These are phyloP conservation scores for Cercopithecus diana DNA, from an alignment of 2,797 vertebrate species.

Conservation along the genomic window DNA sequence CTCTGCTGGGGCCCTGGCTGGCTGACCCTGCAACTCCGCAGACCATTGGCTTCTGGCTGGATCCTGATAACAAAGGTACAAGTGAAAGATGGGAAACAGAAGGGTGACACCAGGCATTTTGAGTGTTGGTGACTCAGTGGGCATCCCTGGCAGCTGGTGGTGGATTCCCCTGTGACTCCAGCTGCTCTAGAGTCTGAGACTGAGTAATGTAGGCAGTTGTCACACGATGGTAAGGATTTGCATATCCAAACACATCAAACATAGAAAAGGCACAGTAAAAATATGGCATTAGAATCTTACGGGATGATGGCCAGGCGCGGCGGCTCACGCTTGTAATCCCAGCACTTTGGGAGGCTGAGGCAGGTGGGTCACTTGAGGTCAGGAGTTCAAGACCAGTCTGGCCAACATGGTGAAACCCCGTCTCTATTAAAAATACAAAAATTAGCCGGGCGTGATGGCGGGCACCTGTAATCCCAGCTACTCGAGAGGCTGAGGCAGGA, in stretches of 20 bases:
- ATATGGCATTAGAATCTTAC: neutral
- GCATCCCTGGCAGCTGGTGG: neutral
- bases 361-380: no score
- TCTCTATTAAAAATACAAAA: no score
- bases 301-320: fast-evolving
- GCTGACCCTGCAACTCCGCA: neutral
- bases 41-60: neutral
- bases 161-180: neutral
- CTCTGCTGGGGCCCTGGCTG: neutral
- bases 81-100: neutral
- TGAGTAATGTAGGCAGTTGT: neutral
- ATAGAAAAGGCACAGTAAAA: neutral
- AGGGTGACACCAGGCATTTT: fast-evolving
- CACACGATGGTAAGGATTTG: neutral
- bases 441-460: no score
- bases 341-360: no score
- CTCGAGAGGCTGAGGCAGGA: no score
- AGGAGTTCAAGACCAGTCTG: no score
- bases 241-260: neutral
- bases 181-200: neutral
- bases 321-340: no score
- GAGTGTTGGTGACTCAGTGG: neutral
- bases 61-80: fast-evolving
- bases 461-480: no score
- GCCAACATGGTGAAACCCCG: no score